phyloP scores from a whole-genome alignment of 1,140 invertebrate species.

The Achatina immaculata region DNA sequence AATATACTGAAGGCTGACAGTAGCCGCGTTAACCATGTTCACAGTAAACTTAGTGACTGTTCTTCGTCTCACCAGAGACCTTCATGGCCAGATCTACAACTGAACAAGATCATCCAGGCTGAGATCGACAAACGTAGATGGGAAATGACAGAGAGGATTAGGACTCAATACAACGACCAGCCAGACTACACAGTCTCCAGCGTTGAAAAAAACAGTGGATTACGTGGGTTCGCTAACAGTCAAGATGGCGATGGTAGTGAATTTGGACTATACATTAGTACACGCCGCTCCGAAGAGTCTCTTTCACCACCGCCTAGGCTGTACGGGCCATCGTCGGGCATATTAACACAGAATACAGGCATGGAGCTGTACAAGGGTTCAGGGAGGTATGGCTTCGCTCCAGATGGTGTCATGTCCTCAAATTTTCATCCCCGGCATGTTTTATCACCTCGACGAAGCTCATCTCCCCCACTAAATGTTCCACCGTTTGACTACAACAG shows the following conservation, averaged over 20 bases:
- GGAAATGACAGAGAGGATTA: background rate
- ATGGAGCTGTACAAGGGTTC: conserved; percentile 4
- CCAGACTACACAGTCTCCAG: background rate
- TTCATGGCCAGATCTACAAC: background rate
- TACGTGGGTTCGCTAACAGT: background rate
- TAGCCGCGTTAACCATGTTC: background rate
- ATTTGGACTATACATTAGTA: conserved; percentile 21
- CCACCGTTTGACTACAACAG: background rate
- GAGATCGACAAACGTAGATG: conserved; percentile 8
- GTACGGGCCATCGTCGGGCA: conserved; percentile 10
- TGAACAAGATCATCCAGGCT: background rate
- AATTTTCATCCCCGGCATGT: background rate
- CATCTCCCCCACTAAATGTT: background rate
- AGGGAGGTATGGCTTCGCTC: background rate
- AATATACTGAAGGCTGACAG: background rate
- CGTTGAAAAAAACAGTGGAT: background rate
- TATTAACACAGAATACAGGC: background rate
- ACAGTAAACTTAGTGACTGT: background rate
- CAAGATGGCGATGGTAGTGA: background rate
- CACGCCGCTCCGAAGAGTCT: background rate
- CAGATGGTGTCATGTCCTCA: no score
- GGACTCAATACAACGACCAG: background rate
- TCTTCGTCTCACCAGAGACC: background rate
- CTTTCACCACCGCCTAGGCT: conserved; percentile 5
- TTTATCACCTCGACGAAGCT: no score